Conservation (phyloP, 2,113 vertebrate genomes). For the Rhinolophus ferrumequinum region DNA sequence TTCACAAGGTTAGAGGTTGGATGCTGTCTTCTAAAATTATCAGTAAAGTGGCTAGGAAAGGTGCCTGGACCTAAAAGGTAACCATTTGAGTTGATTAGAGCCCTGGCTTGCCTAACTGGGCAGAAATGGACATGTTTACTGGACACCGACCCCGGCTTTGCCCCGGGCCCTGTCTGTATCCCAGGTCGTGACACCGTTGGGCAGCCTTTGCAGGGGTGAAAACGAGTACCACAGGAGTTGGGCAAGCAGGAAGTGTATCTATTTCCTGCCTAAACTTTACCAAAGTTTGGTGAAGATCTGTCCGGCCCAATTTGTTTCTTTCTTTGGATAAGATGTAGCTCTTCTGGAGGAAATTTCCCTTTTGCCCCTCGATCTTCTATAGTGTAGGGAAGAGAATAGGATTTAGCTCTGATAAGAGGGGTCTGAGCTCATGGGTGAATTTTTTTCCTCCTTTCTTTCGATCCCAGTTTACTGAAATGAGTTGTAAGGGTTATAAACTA, state of each 20-base stretch:
- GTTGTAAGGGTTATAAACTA: background rate
- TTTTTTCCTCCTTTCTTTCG: background rate
- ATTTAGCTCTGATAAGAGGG: background rate
- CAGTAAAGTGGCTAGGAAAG: background rate
- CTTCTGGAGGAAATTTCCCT: background rate
- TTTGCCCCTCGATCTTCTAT: background rate
- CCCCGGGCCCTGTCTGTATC: background rate
- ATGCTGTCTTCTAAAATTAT: background rate
- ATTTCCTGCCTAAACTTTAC: background rate
- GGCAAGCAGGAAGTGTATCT: background rate
- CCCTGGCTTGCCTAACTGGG: background rate
- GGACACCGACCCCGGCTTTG: background rate
- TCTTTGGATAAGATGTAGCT: background rate
- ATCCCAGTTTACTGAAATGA: constrained; percentile 34
- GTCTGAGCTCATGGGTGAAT: background rate
- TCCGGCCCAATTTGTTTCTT: background rate
- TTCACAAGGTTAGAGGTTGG: background rate
- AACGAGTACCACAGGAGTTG: background rate
- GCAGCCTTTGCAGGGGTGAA: background rate
- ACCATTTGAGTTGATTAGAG: background rate
- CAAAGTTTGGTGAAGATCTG: background rate
- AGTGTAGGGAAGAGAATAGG: background rate
- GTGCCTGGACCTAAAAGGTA: background rate
- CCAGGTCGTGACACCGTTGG: background rate
- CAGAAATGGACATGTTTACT: background rate